Evolutionary conservation across 1,140 invertebrate species (phyloP).

Genomic region (Panonychus citri): DNA sequence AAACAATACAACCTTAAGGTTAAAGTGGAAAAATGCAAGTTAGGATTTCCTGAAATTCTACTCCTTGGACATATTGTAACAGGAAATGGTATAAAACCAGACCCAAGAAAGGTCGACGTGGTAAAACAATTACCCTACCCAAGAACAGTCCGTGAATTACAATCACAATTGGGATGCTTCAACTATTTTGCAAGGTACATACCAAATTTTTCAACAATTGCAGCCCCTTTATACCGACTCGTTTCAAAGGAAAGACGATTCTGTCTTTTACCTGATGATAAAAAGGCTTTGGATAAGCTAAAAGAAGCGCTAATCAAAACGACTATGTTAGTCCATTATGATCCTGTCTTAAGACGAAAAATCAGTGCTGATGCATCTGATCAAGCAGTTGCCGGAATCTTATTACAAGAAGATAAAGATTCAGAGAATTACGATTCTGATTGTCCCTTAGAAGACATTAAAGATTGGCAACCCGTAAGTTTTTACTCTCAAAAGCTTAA

Average conservation of each 20-base stretch:
- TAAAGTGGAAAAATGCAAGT: conserved; percentile 2
- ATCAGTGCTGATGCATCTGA: conserved; percentile 23
- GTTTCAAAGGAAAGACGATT: not conserved
- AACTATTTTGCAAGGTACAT: conserved; percentile 18
- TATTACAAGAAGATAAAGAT: conserved; percentile 22
- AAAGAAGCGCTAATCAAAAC: conserved; percentile 12
- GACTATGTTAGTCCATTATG: conserved; percentile 20
- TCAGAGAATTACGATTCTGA: no score
- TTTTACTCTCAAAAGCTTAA: not conserved
- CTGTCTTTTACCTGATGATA: conserved; percentile 10
- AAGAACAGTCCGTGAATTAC: conserved; percentile 17
- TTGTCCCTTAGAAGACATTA: no score
- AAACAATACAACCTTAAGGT: not conserved
- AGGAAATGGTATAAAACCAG: conserved; percentile 15
- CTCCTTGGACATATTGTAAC: conserved; percentile 21
- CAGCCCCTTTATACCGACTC: not conserved
- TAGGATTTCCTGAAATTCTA: conserved; percentile 18
- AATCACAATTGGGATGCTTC: conserved; percentile 7
- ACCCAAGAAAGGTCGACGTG: conserved; percentile 20
- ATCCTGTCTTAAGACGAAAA: conserved; percentile 26
- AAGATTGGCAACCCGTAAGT: conserved; percentile 23
- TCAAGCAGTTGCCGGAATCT: conserved; percentile 24
- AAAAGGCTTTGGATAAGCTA: conserved; percentile 15
- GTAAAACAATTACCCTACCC: conserved; percentile 19
- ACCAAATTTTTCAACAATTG: conserved; percentile 15